Evolutionary conservation across 1,140 invertebrate genomes (phyloP), one percentile per base, ranked within the genome.

Genomic region (Proctacanthus coquilletti): DNA sequence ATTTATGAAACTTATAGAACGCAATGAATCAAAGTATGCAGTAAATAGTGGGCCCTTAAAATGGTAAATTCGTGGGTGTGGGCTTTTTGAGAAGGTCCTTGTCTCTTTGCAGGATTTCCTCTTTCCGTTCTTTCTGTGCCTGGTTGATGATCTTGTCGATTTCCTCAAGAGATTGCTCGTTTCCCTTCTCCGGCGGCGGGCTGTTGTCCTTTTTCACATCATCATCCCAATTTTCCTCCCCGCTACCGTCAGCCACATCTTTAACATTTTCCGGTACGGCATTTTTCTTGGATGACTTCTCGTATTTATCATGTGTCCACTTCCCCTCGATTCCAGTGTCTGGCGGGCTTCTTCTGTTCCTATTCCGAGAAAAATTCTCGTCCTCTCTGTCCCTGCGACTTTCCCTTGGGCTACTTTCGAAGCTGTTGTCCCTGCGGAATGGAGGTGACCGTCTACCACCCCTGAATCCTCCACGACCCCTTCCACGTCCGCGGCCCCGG

Each of bases 131-230:
- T 42, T 61, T 61, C 46, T 67, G 65, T 14, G 62, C 63, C 42
- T 65, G 62, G 40, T 47, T 64, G 14, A 68, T 51, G 46, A 66
- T 66, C 42, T 65, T 62, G 44, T 68, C 63, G 45, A 66, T 64
- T 45, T 68, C 64, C 21, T 66, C 63, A 21, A 65, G 50, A 8
- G 46, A 48, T 5, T 46, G 48, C 3, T 43, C 42, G 5, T 41
- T 46, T 18, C 11, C 39, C 11, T 30, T 6, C 5, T 21, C 19
- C 5, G 14, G 23, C n/a, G n/a, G n/a, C n/a, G n/a, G n/a, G n/a
- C n/a, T 36, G 4, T 36, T 9, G n/a, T n/a, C 6, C n/a, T 25
- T 25, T 25, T 25, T n/a, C n/a, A 8, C 23, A 13, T 13, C 17
- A 32, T 5, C 30, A 17, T 32, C 13, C 13, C 5, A 6, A 32